phyloP scores from a whole-genome alignment of 1,140 invertebrate genomes.

The Caenorhabditis briggsae region DNA sequence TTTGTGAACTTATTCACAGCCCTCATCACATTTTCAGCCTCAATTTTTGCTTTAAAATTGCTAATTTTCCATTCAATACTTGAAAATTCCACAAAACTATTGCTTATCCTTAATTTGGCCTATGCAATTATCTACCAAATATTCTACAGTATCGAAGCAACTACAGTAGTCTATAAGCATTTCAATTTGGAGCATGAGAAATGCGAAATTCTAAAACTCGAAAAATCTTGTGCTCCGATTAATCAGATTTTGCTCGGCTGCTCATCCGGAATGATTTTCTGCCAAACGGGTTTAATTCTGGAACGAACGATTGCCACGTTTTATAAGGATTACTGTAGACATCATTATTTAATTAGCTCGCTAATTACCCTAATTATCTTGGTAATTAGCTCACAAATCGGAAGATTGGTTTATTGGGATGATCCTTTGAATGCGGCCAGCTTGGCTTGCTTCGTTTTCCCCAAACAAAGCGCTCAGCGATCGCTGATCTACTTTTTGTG shows the following conservation, averaged over 20 bases:
- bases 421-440: neutral
- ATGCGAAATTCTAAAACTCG: too few species aligned
- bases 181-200: neutral
- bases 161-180: neutral
- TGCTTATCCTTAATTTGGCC: neutral
- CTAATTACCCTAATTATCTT: neutral
- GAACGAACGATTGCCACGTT: conserved; percentile 8
- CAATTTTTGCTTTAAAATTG: neutral
- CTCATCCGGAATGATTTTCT: conserved; percentile 2
- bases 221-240: neutral
- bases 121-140: conserved; percentile 14
- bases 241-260: neutral
- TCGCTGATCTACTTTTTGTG: neutral
- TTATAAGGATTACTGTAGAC: neutral
- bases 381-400: neutral
- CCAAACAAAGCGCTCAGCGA: neutral
- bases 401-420: neutral
- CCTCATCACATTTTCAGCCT: neutral
- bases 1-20: neutral
- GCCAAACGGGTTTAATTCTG: neutral
- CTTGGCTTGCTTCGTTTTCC: conserved; percentile 19
- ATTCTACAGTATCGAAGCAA: neutral
- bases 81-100: neutral
- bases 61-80: neutral
- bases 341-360: neutral